A percentile compares a stretch with the other conserved stretches of the same genome.
Conservation (phyloP, 2,113 vertebrate species). For the Gnathonemus echidnorhynchus region DNA sequence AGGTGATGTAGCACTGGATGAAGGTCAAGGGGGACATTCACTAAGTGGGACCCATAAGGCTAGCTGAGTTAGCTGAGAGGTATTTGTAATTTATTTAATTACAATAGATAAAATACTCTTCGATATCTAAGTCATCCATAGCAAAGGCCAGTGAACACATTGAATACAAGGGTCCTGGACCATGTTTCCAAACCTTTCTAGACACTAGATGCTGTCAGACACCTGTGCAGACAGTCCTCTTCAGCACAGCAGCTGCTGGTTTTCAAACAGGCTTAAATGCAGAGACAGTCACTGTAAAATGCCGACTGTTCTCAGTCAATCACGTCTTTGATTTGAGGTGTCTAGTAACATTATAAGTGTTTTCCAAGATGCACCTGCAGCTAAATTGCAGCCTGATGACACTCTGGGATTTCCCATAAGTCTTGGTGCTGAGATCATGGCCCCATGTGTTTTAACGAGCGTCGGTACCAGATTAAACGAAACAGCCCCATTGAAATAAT, state of each 20-base stretch:
- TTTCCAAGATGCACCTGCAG: not conserved
- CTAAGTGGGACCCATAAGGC: not conserved
- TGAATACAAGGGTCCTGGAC: not conserved
- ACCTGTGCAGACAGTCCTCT: not conserved
- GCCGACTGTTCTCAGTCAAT: not conserved
- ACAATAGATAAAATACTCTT: not conserved
- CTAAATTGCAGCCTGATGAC: not conserved
- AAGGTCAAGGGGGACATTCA: not conserved
- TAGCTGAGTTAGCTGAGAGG: not conserved
- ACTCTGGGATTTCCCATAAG: not conserved
- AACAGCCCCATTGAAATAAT: not conserved
- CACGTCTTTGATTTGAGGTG: not conserved
- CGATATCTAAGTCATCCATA: not conserved
- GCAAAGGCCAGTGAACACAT: not conserved
- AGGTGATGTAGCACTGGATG: not conserved
- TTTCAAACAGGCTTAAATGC: not conserved
- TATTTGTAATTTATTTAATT: not conserved
- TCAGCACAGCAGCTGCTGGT: not conserved
- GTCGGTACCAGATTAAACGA: not conserved
- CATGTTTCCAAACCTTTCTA: not conserved
- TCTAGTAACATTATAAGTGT: not conserved
- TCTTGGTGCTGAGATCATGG: not conserved
- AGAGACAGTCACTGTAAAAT: not conserved
- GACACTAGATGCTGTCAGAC: not conserved
- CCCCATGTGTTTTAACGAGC: not conserved